These are phyloP conservation scores for Heteromormyrus szaboi DNA, from an alignment of 2,797 vertebrate species.

Conservation along the genomic window DNA sequence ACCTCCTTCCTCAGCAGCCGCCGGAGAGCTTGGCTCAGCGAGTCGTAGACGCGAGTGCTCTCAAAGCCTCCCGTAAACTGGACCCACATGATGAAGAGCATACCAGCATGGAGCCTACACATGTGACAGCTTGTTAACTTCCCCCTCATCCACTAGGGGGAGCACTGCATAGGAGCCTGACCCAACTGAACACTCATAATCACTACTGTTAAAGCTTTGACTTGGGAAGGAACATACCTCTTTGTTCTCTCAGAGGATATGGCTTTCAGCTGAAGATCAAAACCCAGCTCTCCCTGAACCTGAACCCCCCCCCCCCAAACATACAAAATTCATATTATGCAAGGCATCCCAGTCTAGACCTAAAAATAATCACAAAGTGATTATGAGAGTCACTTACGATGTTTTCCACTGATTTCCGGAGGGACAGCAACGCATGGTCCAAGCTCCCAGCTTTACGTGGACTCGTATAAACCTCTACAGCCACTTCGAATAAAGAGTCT, in stretches of 20 bases:
- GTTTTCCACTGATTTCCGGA: slow-evolving; percentile 44
- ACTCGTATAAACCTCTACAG: slow-evolving; percentile 52
- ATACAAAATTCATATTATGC: neutral
- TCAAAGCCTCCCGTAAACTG: slow-evolving; percentile 33
- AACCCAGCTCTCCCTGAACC: slow-evolving; percentile 46
- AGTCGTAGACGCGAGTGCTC: slow-evolving; percentile 12
- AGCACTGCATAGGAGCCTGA: neutral
- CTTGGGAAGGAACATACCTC: slow-evolving; percentile 40
- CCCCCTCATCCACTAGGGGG: neutral
- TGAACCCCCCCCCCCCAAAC: slow-evolving; percentile 21
- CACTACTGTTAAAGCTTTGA: neutral
- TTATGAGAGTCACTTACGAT: slow-evolving; percentile 40
- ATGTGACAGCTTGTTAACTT: neutral
- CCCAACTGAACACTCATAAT: neutral
- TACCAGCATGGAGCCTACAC: slow-evolving; percentile 53
- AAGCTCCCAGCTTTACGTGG: slow-evolving; percentile 36
- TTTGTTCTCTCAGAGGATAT: slow-evolving; percentile 52
- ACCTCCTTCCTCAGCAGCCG: slow-evolving; percentile 33
- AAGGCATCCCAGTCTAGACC: neutral
- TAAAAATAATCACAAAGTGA: neutral
- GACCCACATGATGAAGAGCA: slow-evolving; percentile 62
- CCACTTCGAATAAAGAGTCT: slow-evolving; percentile 60
- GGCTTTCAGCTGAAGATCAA: slow-evolving; percentile 23
- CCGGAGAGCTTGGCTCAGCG: slow-evolving; percentile 39
- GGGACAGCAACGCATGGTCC: slow-evolving; percentile 30